A percentile compares a stretch with the other conserved stretches of the same genome.
Conservation (phyloP, 2,888 invertebrate species). For the Spilarctia lutea region DNA sequence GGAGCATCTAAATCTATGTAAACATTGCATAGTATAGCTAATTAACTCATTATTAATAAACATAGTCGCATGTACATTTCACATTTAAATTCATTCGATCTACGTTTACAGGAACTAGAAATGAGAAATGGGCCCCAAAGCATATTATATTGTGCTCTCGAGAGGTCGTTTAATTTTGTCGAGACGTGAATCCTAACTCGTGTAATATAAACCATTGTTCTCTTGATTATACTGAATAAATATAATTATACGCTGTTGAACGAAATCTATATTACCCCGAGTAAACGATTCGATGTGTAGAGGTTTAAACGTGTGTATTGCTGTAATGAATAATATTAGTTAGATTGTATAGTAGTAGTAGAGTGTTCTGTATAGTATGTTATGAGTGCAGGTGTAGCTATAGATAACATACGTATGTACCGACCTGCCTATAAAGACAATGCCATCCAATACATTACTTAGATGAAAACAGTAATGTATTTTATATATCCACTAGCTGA, state of each 20-base stretch:
- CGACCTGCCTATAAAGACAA: too few relatives aligned
- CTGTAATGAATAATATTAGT: neutral
- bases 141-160: constrained; percentile 48
- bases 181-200: constrained; percentile 17
- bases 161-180: constrained; percentile 40
- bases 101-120: constrained; percentile 36
- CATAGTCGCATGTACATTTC: constrained; percentile 21
- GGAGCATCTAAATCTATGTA: too few relatives aligned
- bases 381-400: too few relatives aligned
- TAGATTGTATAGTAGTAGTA: too few relatives aligned
- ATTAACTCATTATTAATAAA: constrained; percentile 20
- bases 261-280: neutral
- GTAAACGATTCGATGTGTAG: neutral
- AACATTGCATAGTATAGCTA: neutral
- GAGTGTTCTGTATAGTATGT: too few relatives aligned
- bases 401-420: too few relatives aligned
- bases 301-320: neutral
- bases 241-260: constrained; percentile 3
- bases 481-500: too few relatives aligned
- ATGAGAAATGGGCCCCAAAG: constrained; percentile 53
- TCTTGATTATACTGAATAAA: constrained; percentile 34
- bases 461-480: too few relatives aligned
- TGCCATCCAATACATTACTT: too few relatives aligned
- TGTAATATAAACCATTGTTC: constrained; percentile 37
- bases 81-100: constrained; percentile 32